Evolutionary conservation across 1,140 invertebrate species (phyloP).

Genomic region (Drosophila albomicans): DNA sequence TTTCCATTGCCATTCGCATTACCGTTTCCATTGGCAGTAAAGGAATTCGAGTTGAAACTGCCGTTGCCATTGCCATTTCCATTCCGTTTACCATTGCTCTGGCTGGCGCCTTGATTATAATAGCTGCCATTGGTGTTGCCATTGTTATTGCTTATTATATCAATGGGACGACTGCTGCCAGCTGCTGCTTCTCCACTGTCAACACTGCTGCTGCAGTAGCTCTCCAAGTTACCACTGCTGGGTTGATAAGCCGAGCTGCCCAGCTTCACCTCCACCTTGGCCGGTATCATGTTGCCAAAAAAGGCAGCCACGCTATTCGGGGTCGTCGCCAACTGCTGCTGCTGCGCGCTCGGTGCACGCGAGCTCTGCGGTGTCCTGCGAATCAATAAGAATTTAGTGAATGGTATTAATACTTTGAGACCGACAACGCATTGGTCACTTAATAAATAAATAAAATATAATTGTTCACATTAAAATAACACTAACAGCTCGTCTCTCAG

Average conservation of each 20-base stretch:
- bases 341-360: slow-evolving; percentile 57
- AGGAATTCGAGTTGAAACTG: slow-evolving; percentile 34
- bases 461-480: neutral
- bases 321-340: slow-evolving; percentile 62
- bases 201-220: slow-evolving; percentile 66
- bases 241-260: slow-evolving; percentile 50
- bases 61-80: slow-evolving; percentile 43
- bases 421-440: no score
- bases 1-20: slow-evolving; percentile 56
- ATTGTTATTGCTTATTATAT: slow-evolving; percentile 60
- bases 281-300: slow-evolving; percentile 82
- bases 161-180: slow-evolving; percentile 68
- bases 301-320: slow-evolving; percentile 76
- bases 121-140: slow-evolving; percentile 42
- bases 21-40: slow-evolving; percentile 45
- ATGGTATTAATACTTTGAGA: no score
- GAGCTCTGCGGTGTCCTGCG: slow-evolving; percentile 64
- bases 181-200: slow-evolving; percentile 32
- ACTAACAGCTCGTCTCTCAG: neutral
- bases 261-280: slow-evolving; percentile 81
- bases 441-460: neutral
- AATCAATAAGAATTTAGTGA: neutral
- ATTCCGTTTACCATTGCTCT: slow-evolving; percentile 47
- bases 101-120: slow-evolving; percentile 52
- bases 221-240: slow-evolving; percentile 47